Evolutionary conservation across 2,888 invertebrate genomes (phyloP).

Genomic region (Leucoma salicis): DNA sequence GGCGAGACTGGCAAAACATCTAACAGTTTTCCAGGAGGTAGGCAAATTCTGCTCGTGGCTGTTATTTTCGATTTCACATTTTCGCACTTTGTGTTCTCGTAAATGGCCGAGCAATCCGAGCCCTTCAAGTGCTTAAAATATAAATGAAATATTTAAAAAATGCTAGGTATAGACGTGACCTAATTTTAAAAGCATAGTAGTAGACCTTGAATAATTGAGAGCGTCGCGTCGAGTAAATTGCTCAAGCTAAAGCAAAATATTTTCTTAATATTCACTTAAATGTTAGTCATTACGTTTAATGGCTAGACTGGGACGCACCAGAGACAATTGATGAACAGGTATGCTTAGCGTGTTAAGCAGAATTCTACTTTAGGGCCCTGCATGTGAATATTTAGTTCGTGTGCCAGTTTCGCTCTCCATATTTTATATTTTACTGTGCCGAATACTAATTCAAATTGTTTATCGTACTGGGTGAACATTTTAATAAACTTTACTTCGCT

Average conservation of each 20-base stretch:
- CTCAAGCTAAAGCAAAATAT: not conserved
- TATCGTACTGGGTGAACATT: not conserved
- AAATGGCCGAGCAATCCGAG: no score
- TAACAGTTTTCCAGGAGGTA: no score
- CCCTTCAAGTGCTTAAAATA: no score
- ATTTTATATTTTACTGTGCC: not conserved
- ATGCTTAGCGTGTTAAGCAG: not conserved
- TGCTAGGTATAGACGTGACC: no score
- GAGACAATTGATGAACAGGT: slow-evolving; percentile 4
- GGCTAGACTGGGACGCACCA: not conserved
- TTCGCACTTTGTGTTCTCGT: no score
- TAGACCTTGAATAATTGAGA: not conserved
- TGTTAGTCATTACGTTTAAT: slow-evolving; percentile 5
- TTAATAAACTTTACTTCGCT: not conserved
- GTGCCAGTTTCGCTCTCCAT: not conserved
- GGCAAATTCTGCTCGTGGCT: no score
- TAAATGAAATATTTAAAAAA: no score
- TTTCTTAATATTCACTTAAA: not conserved
- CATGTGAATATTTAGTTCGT: slow-evolving; percentile 3
- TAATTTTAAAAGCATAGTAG: no score
- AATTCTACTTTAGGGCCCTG: slow-evolving; percentile 3
- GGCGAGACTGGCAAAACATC: no score
- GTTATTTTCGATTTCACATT: no score
- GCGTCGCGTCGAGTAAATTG: not conserved
- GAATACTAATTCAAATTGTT: not conserved